A percentile compares a stretch with the other conserved stretches of the same genome.
Evolutionary conservation across 2,797 vertebrate genomes (phyloP).

Genomic region (Lycodopsis pacificus): DNA sequence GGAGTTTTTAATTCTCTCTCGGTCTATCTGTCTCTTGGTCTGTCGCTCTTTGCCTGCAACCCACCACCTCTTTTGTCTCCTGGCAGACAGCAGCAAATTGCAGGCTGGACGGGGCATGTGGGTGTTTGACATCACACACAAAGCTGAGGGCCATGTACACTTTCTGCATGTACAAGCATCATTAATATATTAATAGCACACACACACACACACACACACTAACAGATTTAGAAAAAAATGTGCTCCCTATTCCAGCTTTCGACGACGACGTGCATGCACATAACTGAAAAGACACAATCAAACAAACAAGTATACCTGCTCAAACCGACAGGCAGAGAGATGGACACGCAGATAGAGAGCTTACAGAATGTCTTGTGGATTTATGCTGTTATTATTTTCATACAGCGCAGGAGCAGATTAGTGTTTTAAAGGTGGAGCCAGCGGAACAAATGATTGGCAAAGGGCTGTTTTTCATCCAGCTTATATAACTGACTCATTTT

Average conservation of each 20-base stretch:
- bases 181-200: slow-evolving; percentile 42
- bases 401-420: slow-evolving; percentile 58
- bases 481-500: slow-evolving; percentile 71
- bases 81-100: slow-evolving; percentile 68
- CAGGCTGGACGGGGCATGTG: slow-evolving; percentile 64
- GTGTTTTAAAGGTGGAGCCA: slow-evolving; percentile 31
- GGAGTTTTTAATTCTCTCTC: slow-evolving; percentile 36
- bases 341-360: slow-evolving; percentile 36
- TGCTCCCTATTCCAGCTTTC: slow-evolving; percentile 13
- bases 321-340: slow-evolving; percentile 18
- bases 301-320: slow-evolving; percentile 40
- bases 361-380: slow-evolving; percentile 21
- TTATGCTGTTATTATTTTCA: slow-evolving; percentile 48
- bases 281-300: slow-evolving; percentile 37
- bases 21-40: background rate
- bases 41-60: slow-evolving; percentile 13
- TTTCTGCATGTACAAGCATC: slow-evolving; percentile 51
- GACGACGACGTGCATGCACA: background rate
- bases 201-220: background rate
- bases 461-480: slow-evolving; percentile 55
- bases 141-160: slow-evolving; percentile 50
- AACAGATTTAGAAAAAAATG: background rate
- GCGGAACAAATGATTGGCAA: slow-evolving; percentile 59
- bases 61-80: slow-evolving; percentile 57
- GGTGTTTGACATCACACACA: slow-evolving; percentile 64